phyloP scores from a whole-genome alignment of 2,888 invertebrate species.

The Labia minor region DNA sequence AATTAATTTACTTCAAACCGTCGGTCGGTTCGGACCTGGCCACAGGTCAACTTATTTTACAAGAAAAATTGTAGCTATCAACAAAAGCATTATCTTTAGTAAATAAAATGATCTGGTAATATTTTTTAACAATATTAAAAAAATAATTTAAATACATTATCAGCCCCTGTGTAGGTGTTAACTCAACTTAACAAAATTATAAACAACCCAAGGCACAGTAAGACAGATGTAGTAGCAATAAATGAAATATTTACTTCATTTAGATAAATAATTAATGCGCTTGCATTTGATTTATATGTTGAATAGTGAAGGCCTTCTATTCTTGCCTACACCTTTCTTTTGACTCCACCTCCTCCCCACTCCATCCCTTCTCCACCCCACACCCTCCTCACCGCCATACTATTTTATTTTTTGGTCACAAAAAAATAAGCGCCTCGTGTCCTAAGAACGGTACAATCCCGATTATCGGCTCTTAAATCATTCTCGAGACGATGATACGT shows the following conservation, averaged over 20 bases:
- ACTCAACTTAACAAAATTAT: no score
- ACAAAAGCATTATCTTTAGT: no score
- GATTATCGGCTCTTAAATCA: constrained; percentile 13
- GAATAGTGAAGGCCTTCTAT: not conserved
- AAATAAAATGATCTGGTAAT: no score
- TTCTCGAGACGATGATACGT: not conserved
- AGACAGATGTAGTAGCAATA: constrained; percentile 1
- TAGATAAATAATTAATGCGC: not conserved
- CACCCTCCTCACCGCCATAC: no score
- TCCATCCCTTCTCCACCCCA: no score
- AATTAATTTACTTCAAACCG: no score
- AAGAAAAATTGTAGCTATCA: no score
- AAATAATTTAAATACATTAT: no score
- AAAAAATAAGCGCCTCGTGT: not conserved
- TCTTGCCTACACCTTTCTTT: not conserved
- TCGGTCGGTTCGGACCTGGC: no score
- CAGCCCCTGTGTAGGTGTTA: no score
- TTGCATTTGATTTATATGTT: not conserved
- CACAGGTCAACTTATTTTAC: no score
- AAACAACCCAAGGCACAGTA: not conserved
- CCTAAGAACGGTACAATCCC: not conserved
- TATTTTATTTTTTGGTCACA: not conserved
- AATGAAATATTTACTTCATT: not conserved
- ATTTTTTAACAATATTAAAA: no score
- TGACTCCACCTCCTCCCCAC: not conserved